Conservation (phyloP, 1,140 invertebrate species). For the Drosophila parabipectinata region DNA sequence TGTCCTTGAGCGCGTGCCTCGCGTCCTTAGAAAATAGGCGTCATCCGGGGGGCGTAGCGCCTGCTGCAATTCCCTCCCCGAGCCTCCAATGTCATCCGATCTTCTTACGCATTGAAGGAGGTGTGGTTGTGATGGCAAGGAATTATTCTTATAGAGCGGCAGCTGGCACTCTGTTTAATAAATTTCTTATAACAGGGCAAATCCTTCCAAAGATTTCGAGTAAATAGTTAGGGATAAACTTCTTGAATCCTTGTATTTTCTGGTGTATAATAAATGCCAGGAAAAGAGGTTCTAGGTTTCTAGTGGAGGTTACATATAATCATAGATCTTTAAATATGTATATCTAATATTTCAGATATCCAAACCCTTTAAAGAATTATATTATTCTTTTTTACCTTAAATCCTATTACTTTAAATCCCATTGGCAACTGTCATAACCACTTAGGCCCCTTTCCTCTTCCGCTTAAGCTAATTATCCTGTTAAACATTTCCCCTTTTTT, state of each 20-base stretch:
- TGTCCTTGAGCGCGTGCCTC: conserved; percentile 71
- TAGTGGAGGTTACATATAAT: no score
- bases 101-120: conserved; percentile 30
- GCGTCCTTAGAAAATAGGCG: conserved; percentile 28
- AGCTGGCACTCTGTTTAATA: conserved; percentile 32
- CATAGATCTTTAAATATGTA: no score
- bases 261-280: background rate
- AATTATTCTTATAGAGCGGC: conserved; percentile 22
- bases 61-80: conserved; percentile 60
- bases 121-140: conserved; percentile 29
- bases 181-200: conserved; percentile 25
- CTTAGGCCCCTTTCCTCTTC: conserved; percentile 16
- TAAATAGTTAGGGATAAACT: background rate
- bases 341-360: no score
- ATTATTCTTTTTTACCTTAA: no score
- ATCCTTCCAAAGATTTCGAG: conserved; percentile 2
- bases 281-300: no score
- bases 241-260: background rate
- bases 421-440: conserved; percentile 31
- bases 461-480: conserved; percentile 33
- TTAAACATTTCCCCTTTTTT: conserved; percentile 41
- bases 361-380: no score
- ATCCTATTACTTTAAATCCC: conserved; percentile 2
- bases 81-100: conserved; percentile 49
- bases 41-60: conserved; percentile 53